Percentiles rank a stretch among this genome's conserved stretches.
These are phyloP conservation scores for Heteronetta atricapilla DNA, from an alignment of 2,113 vertebrate genomes.

Conservation along the genomic window DNA sequence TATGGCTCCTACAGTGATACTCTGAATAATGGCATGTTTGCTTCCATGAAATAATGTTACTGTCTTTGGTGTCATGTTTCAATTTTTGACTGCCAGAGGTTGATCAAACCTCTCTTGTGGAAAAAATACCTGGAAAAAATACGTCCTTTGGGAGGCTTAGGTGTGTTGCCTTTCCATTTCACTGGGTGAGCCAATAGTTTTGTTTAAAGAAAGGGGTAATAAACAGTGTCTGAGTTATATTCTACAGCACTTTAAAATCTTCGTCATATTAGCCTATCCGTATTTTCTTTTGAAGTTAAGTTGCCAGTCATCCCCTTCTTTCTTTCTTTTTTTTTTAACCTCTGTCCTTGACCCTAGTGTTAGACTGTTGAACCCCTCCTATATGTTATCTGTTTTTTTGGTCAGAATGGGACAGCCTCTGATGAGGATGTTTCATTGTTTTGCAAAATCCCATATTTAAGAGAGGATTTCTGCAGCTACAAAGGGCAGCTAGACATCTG, in stretches of 20 bases:
- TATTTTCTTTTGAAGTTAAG: background rate
- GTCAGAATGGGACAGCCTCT: background rate
- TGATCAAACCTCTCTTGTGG: background rate
- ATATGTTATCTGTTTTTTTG: background rate
- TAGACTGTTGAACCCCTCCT: background rate
- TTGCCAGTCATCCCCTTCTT: background rate
- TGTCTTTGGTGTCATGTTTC: background rate
- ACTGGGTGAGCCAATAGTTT: background rate
- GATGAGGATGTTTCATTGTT: background rate
- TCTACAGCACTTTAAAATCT: background rate
- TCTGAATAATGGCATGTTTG: background rate
- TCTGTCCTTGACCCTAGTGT: background rate
- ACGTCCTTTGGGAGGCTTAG: background rate
- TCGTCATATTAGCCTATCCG: background rate
- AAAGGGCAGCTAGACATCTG: constrained; percentile 8
- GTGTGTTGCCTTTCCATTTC: background rate
- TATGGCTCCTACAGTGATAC: background rate
- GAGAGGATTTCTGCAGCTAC: constrained; percentile 17
- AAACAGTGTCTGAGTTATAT: background rate
- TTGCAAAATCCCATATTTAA: background rate
- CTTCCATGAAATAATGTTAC: background rate
- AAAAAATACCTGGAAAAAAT: background rate
- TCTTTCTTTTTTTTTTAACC: background rate
- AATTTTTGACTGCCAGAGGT: background rate
- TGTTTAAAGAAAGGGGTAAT: background rate